These are phyloP conservation scores for Drosophila ohnishii DNA, from an alignment of 1,140 invertebrate genomes.

Conservation along the genomic window DNA sequence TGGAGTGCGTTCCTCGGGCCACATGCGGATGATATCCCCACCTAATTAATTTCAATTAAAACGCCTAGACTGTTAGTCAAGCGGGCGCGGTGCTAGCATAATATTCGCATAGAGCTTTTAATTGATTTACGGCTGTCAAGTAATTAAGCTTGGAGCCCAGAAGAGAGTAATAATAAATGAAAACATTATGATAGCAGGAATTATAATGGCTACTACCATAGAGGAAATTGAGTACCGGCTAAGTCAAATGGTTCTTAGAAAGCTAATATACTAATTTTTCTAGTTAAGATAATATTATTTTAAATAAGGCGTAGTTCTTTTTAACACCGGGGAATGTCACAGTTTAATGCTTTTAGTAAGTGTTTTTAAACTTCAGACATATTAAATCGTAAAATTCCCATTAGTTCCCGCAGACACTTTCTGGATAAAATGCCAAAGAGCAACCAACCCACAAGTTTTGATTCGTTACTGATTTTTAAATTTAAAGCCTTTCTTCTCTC, in stretches of 20 bases:
- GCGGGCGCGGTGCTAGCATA: not conserved
- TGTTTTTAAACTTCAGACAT: too few species aligned
- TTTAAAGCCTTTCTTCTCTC: not conserved
- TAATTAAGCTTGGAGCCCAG: slow-evolving; percentile 42
- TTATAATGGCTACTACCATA: not conserved
- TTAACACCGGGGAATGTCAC: not conserved
- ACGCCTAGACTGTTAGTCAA: slow-evolving; percentile 71
- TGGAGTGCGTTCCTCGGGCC: slow-evolving; percentile 37
- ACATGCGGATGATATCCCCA: slow-evolving; percentile 61
- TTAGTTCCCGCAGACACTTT: too few species aligned
- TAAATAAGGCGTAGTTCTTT: not conserved
- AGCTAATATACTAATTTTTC: not conserved
- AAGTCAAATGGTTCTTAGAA: not conserved
- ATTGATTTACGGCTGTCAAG: slow-evolving; percentile 72
- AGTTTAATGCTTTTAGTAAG: not conserved
- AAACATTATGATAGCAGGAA: slow-evolving; percentile 44
- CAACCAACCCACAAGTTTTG: too few species aligned
- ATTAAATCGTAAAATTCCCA: too few species aligned
- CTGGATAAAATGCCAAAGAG: too few species aligned
- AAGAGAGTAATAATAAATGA: slow-evolving; percentile 18
- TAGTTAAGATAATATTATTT: not conserved
- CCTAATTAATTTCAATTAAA: slow-evolving; percentile 81
- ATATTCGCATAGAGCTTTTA: slow-evolving; percentile 68
- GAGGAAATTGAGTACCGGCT: not conserved
- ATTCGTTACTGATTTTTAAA: too few species aligned